Conservation (phyloP, 1,140 invertebrate species). For the Aphelinus atriplicis region DNA sequence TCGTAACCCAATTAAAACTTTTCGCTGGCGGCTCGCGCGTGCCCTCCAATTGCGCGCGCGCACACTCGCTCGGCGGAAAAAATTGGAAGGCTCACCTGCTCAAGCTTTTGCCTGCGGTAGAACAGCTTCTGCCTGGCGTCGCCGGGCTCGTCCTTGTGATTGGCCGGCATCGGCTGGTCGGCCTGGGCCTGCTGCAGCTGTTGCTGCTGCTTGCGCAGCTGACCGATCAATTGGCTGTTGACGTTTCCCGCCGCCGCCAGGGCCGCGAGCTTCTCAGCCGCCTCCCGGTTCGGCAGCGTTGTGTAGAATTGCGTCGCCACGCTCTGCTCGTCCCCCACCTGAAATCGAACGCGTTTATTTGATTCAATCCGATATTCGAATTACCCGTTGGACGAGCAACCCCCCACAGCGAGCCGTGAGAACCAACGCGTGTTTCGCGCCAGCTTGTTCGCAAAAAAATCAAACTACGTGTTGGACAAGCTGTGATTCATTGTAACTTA, state of each 20-base stretch:
- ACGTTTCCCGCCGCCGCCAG: constrained; percentile 67
- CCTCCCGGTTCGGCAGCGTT: constrained; percentile 65
- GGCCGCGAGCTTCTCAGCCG: constrained; percentile 66
- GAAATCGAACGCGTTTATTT: too few relatives aligned
- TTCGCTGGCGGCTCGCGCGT: not conserved
- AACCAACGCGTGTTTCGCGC: too few relatives aligned
- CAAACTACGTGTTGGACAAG: too few relatives aligned
- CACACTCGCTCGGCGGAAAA: not conserved
- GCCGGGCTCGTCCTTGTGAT: constrained; percentile 49
- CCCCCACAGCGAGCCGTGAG: too few relatives aligned
- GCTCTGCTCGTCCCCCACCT: constrained; percentile 16
- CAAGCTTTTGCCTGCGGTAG: not conserved
- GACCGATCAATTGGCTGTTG: constrained; percentile 57
- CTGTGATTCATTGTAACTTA: too few relatives aligned
- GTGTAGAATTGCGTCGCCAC: constrained; percentile 60
- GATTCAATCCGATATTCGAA: too few relatives aligned
- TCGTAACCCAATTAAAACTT: not conserved
- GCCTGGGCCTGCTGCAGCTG: constrained; percentile 42
- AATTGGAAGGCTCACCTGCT: not conserved
- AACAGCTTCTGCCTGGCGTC: constrained; percentile 34
- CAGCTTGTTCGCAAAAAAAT: too few relatives aligned
- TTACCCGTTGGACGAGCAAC: too few relatives aligned
- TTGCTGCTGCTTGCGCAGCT: constrained; percentile 53
- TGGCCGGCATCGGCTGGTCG: constrained; percentile 45
- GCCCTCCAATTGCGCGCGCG: not conserved